These are phyloP conservation scores for Sarcophaga carnaria DNA, from an alignment of 2,888 invertebrate species.

Conservation along the genomic window DNA sequence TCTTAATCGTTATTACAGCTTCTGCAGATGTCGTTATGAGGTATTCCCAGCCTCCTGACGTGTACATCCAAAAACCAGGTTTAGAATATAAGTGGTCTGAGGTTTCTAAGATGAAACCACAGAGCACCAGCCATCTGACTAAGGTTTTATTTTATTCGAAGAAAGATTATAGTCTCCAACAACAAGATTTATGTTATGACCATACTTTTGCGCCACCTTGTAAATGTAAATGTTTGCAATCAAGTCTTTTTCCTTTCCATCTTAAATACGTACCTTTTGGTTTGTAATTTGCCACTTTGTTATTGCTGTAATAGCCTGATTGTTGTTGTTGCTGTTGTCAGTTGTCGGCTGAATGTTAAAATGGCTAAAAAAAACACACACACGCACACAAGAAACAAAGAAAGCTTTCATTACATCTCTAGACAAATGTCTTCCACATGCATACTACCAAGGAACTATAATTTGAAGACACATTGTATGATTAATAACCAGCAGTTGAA, in stretches of 20 bases:
- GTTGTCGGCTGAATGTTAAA: constrained; percentile 45
- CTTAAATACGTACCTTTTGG: constrained; percentile 50
- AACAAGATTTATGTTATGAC: too few relatives aligned
- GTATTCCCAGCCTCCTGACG: too few relatives aligned
- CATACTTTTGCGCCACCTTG: neutral
- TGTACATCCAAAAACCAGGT: too few relatives aligned
- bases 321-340: neutral
- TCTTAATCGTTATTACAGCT: too few relatives aligned
- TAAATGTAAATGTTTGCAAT: neutral
- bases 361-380: neutral
- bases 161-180: too few relatives aligned
- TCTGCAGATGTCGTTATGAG: too few relatives aligned
- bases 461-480: constrained; percentile 44
- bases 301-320: neutral
- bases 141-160: too few relatives aligned
- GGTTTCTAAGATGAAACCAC: too few relatives aligned
- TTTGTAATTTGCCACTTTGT: constrained; percentile 59
- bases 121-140: too few relatives aligned
- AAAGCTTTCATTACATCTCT: constrained; percentile 47
- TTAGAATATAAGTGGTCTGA: too few relatives aligned
- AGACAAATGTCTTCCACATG: constrained; percentile 52
- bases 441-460: constrained; percentile 16
- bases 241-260: neutral
- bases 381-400: constrained; percentile 23
- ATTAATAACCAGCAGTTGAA: constrained; percentile 47